Evolutionary conservation across 2,888 invertebrate genomes (phyloP), one percentile per base, ranked within the genome.

Genomic region (Perizoma affinitatum): DNA sequence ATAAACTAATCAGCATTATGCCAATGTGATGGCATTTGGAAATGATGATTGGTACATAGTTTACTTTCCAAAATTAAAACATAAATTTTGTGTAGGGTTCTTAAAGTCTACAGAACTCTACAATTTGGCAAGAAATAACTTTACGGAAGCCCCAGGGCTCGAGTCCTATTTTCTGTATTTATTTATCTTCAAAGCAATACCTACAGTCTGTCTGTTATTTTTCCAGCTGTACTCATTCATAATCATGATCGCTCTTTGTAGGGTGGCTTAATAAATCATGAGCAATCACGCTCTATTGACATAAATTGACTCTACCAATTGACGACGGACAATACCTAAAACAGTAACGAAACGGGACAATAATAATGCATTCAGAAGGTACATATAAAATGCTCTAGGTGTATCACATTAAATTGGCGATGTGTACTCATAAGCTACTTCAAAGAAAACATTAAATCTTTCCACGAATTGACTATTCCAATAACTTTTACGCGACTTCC

Each of bases 231-330:
- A 22, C 34, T 56, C 22, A 45, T 55, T 63, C 44, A 58, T 38
- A 11, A 58, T 54, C 34, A 58, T 45, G 33, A 41, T 49, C 47
- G 22, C 22, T 22, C 22, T 22, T 22, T 22, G 22, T 22, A 22
- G 53, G 33, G 57, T 57, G 46, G 44, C 34, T 35, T 48, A 33
- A 58, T 58, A 54, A 54, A 52, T 55, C 51, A 63, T 38, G 35
- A 48, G 44, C 41, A 52, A 49, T n/a, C 36, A 47, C 35, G 36
- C 48, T 52, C 55, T 38, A 63, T 58, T 58, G 63, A 49, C 58
- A 58, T 53, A 56, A 63, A 58, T 58, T 63, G 48, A 38, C 48
- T 51, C 48, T 48, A 58, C 45, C 48, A 58, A 53, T 58, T 52
- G 52, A 47, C 22, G 22, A 22, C 22, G 1, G 22, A 22, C 33